These are phyloP conservation scores for Amyelois transitella DNA, from an alignment of 1,140 invertebrate genomes.

Conservation along the genomic window DNA sequence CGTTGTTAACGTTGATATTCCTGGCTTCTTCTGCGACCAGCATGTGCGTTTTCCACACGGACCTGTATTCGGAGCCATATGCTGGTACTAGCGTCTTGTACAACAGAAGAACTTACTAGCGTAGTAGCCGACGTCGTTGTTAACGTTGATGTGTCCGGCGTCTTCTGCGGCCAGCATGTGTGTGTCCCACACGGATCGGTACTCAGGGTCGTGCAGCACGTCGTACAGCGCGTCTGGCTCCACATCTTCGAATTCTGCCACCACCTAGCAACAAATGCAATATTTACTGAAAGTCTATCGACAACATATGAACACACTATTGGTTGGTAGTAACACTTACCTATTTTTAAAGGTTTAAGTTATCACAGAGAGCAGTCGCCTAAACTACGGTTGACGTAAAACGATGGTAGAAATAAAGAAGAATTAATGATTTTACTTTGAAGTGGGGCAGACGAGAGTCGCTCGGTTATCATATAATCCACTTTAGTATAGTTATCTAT, in stretches of 20 bases:
- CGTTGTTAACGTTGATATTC: slow-evolving; percentile 93
- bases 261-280: slow-evolving; percentile 81
- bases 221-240: slow-evolving; percentile 86
- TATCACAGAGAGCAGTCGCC: too few relatives aligned
- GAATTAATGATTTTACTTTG: too few relatives aligned
- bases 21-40: slow-evolving; percentile 89
- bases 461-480: too few relatives aligned
- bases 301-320: too few relatives aligned
- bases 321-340: too few relatives aligned
- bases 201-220: slow-evolving; percentile 91
- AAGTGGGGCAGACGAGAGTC: too few relatives aligned
- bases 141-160: slow-evolving; percentile 92
- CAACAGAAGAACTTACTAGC: slow-evolving; percentile 79
- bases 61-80: slow-evolving; percentile 91
- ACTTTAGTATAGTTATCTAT: too few relatives aligned
- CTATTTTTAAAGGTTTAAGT: too few relatives aligned
- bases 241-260: slow-evolving; percentile 85
- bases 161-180: slow-evolving; percentile 90
- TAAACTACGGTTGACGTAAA: too few relatives aligned
- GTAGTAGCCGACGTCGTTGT: slow-evolving; percentile 95
- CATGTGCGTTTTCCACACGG: slow-evolving; percentile 93
- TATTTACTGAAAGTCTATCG: too few relatives aligned
- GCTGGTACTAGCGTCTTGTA: too few relatives aligned
- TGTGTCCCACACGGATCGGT: slow-evolving; percentile 91
- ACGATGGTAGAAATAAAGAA: too few relatives aligned